phyloP scores from a whole-genome alignment of 2,113 vertebrate species.

The Jaculus jaculus region DNA sequence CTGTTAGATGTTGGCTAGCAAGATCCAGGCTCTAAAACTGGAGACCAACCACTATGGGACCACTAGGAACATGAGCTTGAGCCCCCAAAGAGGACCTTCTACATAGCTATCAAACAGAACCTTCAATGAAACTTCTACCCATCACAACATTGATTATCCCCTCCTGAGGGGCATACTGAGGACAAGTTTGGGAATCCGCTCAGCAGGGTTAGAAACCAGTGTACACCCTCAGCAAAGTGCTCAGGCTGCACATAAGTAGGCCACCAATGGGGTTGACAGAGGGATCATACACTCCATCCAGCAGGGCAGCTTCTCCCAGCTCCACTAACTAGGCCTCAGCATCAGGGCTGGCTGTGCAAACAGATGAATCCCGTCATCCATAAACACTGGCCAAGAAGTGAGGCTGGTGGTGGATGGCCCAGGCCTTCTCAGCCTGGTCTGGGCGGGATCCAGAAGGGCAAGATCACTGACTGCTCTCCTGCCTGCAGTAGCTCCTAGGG shows the following conservation, averaged over 20 bases:
- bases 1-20: slow-evolving; percentile 43
- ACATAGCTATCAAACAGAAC: not conserved
- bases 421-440: not conserved
- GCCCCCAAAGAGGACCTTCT: not conserved
- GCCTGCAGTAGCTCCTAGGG: not conserved
- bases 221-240: not conserved
- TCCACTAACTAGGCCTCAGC: slow-evolving; percentile 22
- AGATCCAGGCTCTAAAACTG: not conserved
- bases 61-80: not conserved
- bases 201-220: not conserved
- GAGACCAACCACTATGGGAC: not conserved
- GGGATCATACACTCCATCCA: not conserved
- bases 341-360: not conserved
- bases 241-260: not conserved
- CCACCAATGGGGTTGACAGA: not conserved
- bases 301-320: not conserved
- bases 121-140: not conserved
- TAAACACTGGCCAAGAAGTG: not conserved
- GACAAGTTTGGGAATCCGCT: slow-evolving; percentile 60
- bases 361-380: not conserved
- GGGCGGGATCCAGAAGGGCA: not conserved
- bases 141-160: not conserved
- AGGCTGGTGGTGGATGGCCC: not conserved
- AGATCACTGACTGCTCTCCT: not conserved
- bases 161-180: not conserved